Conservation (phyloP, 2,888 invertebrate species). For the Chrysopilus asiliformis region DNA sequence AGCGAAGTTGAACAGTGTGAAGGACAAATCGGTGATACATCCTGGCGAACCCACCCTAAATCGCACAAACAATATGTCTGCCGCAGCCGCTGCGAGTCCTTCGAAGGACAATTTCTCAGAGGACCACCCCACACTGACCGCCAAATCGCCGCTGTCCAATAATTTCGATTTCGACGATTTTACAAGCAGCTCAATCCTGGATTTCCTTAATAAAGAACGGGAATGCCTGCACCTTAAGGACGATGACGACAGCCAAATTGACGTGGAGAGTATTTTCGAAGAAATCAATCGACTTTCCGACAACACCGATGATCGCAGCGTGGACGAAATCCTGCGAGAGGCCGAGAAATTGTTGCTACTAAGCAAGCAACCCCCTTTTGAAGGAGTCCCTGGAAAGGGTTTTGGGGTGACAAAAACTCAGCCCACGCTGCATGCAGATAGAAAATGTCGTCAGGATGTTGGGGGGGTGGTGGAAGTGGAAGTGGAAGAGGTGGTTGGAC, state of each 20-base stretch:
- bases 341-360: constrained; percentile 42
- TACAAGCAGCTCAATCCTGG: constrained; percentile 31
- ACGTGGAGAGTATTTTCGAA: constrained; percentile 53
- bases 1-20: too few relatives aligned
- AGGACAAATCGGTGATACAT: too few relatives aligned
- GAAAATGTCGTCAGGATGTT: constrained; percentile 7
- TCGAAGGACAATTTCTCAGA: constrained; percentile 1
- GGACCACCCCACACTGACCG: background rate
- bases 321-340: constrained; percentile 46
- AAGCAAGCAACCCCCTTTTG: constrained; percentile 21
- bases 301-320: constrained; percentile 38
- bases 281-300: constrained; percentile 49
- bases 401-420: too few relatives aligned
- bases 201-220: constrained; percentile 33
- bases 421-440: too few relatives aligned
- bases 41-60: too few relatives aligned
- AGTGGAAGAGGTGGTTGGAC: constrained; percentile 3
- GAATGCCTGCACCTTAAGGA: constrained; percentile 22
- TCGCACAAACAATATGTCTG: too few relatives aligned
- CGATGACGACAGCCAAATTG: constrained; percentile 31
- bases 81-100: background rate
- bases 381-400: background rate
- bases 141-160: too few relatives aligned
- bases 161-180: constrained; percentile 27
- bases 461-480: constrained; percentile 6